A percentile compares a stretch with the other conserved stretches of the same genome.
phyloP scores from a whole-genome alignment of 2,113 vertebrate genomes.

The Ctenodactylus gundi region DNA sequence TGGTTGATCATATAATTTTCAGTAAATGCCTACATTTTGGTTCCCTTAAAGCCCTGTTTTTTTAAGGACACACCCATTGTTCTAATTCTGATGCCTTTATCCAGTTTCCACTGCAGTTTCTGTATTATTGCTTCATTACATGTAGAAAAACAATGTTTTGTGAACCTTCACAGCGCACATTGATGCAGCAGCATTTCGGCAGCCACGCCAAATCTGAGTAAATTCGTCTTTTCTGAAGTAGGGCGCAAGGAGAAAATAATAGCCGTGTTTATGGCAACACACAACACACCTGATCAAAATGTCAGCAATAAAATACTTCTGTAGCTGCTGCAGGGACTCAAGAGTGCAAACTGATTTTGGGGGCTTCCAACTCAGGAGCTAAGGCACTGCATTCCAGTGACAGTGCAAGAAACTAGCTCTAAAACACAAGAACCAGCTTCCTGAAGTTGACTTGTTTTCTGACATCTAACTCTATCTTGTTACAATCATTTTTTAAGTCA shows the following conservation, averaged over 20 bases:
- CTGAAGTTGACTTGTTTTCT: background rate
- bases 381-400: background rate
- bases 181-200: slow-evolving; percentile 56
- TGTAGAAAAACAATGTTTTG: slow-evolving; percentile 31
- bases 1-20: background rate
- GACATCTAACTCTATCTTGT: slow-evolving; percentile 17
- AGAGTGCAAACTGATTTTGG: slow-evolving; percentile 31
- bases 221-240: slow-evolving; percentile 60
- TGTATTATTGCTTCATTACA: slow-evolving; percentile 28
- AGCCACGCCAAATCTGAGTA: slow-evolving; percentile 59
- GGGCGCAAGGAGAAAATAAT: slow-evolving; percentile 43
- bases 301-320: slow-evolving; percentile 53
- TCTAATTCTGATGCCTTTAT: slow-evolving; percentile 37
- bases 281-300: slow-evolving; percentile 22
- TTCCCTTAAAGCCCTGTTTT: slow-evolving; percentile 6
- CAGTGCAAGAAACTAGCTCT: background rate
- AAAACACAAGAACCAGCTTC: background rate
- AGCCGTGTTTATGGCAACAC: slow-evolving; percentile 44
- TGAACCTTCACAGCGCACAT: slow-evolving; percentile 60
- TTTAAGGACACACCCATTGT: background rate
- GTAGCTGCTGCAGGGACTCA: background rate
- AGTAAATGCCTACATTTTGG: background rate
- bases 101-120: background rate
- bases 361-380: background rate
- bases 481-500: slow-evolving; percentile 47